Evolutionary conservation across 2,797 vertebrate species (phyloP).

Genomic region (Phalloptychus januarius): DNA sequence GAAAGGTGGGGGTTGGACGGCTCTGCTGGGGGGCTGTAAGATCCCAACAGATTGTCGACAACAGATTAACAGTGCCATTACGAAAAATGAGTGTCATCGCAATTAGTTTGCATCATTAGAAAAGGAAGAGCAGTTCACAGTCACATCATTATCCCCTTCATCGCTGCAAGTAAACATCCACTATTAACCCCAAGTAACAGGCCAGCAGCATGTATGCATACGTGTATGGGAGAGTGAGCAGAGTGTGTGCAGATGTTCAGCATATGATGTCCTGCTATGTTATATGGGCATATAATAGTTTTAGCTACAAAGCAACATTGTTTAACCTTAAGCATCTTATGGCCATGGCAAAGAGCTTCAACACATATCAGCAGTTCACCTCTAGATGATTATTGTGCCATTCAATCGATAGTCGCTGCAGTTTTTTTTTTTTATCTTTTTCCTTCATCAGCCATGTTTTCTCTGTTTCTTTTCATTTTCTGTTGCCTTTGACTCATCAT

Average conservation of each 20-base stretch:
- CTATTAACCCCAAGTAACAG: constrained; percentile 60
- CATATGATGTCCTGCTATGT: not conserved
- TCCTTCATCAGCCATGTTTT: constrained; percentile 28
- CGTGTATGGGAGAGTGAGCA: not conserved
- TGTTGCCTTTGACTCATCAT: constrained; percentile 26
- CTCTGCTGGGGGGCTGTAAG: constrained; percentile 19
- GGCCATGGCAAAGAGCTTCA: not conserved
- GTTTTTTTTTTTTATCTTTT: constrained; percentile 36
- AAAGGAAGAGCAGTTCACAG: constrained; percentile 59
- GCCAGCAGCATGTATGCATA: constrained; percentile 39
- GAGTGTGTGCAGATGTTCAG: constrained; percentile 3
- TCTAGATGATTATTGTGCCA: constrained; percentile 28
- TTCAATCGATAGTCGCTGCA: constrained; percentile 59
- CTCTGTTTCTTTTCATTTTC: constrained; percentile 17
- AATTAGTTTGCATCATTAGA: constrained; percentile 67
- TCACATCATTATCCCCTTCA: constrained; percentile 72
- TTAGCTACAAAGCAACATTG: not conserved
- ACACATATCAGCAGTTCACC: constrained; percentile 29
- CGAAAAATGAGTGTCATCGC: constrained; percentile 45
- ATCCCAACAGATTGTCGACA: constrained; percentile 46
- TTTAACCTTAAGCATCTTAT: constrained; percentile 1
- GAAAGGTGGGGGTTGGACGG: constrained; percentile 1
- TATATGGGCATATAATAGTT: not conserved
- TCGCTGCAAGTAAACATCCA: constrained; percentile 63
- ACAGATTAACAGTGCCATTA: constrained; percentile 47